These are phyloP conservation scores for Chaetops frenatus DNA, from an alignment of 2,113 vertebrate species.

Conservation along the genomic window DNA sequence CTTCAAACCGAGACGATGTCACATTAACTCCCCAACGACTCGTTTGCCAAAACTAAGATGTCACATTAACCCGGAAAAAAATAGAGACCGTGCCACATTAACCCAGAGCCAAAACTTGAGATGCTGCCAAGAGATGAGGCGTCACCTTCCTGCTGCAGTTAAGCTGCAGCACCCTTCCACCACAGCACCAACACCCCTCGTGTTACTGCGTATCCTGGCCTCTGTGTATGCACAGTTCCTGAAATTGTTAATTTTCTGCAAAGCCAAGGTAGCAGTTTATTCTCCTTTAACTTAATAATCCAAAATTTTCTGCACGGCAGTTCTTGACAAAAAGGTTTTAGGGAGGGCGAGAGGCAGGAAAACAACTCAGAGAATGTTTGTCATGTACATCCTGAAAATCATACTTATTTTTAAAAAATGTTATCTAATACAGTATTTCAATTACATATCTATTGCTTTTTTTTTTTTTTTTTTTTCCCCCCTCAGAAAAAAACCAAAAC, in stretches of 20 bases:
- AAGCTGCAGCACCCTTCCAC: background rate
- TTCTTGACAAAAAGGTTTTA: background rate
- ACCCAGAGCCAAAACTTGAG: background rate
- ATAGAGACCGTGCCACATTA: background rate
- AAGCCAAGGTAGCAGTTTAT: background rate
- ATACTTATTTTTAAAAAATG: background rate
- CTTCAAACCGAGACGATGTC: background rate
- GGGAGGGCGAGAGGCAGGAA: background rate
- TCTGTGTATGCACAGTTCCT: rapidly evolving
- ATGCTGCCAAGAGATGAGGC: background rate
- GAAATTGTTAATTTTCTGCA: background rate
- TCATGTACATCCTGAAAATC: background rate
- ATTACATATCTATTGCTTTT: background rate
- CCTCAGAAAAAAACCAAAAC: background rate
- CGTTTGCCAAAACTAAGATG: background rate
- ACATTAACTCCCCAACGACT: background rate
- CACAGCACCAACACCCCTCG: rapidly evolving
- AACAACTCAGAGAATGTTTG: background rate
- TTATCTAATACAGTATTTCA: background rate
- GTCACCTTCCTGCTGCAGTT: background rate
- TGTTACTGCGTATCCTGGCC: rapidly evolving
- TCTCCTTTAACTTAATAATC: background rate
- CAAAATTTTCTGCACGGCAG: background rate
- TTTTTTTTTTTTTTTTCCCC: background rate
- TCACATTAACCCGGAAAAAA: background rate